phyloP scores from a whole-genome alignment of 2,113 vertebrate genomes.

The Pongo abelii region DNA sequence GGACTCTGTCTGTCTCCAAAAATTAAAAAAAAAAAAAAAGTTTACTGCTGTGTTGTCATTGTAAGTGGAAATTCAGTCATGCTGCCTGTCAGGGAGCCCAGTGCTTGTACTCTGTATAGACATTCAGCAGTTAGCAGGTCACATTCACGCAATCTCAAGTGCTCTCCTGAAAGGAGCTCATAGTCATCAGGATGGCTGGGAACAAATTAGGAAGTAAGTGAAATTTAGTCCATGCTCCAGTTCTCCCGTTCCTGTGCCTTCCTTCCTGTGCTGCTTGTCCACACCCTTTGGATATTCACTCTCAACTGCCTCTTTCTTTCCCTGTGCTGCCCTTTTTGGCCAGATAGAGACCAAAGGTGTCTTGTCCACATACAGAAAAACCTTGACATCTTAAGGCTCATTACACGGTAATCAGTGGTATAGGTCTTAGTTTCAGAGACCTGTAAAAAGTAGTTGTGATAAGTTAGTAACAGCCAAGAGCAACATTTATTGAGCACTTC shows the following conservation, averaged over 20 bases:
- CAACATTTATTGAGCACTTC: background rate
- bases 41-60: background rate
- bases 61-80: background rate
- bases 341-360: background rate
- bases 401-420: background rate
- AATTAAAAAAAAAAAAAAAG: no score
- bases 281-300: background rate
- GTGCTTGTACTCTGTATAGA: background rate
- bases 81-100: background rate
- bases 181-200: background rate
- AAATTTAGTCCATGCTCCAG: background rate
- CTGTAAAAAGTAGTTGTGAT: background rate
- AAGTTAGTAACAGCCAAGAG: background rate
- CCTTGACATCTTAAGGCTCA: background rate
- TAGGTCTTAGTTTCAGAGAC: background rate
- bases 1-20: no score
- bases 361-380: background rate
- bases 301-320: background rate
- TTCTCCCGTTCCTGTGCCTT: background rate
- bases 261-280: background rate
- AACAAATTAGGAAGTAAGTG: background rate
- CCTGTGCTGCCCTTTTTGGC: background rate
- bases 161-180: background rate
- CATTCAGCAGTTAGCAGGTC: background rate
- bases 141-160: background rate